Conservation (phyloP, 2,888 invertebrate genomes). For the Galerucella nymphaeae region DNA sequence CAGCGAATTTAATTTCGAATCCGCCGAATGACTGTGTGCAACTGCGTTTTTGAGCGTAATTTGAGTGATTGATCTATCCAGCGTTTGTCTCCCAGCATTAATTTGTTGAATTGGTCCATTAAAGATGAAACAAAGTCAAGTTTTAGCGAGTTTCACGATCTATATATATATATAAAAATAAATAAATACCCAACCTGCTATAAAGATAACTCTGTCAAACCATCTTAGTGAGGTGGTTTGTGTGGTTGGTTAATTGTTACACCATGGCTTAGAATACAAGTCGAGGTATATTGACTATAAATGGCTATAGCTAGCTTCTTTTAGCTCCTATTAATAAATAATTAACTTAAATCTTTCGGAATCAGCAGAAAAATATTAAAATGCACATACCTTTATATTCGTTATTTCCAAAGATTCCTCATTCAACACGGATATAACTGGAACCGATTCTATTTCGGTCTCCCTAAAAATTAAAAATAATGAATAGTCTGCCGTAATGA, state of each 20-base stretch:
- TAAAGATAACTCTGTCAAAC: too few relatives aligned
- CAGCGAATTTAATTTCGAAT: slow-evolving; percentile 25
- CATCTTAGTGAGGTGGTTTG: too few relatives aligned
- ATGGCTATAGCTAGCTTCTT: too few relatives aligned
- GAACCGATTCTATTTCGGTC: slow-evolving; percentile 56
- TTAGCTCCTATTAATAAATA: too few relatives aligned
- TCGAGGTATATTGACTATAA: too few relatives aligned
- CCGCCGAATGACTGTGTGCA: slow-evolving; percentile 12
- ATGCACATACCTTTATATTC: slow-evolving; percentile 68
- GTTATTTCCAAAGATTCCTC: slow-evolving; percentile 69
- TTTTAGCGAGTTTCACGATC: neutral
- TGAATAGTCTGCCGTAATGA: slow-evolving; percentile 20
- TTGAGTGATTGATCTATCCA: neutral
- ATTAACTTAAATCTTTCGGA: too few relatives aligned
- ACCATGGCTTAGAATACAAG: too few relatives aligned
- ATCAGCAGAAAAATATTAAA: neutral
- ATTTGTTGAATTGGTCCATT: neutral
- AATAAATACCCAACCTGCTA: too few relatives aligned
- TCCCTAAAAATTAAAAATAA: slow-evolving; percentile 58
- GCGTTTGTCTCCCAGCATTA: neutral
- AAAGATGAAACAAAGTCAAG: too few relatives aligned
- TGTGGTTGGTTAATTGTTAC: too few relatives aligned
- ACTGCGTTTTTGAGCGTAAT: slow-evolving; percentile 11
- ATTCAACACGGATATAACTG: slow-evolving; percentile 66
- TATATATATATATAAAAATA: too few relatives aligned